Evolutionary conservation across 2,113 vertebrate genomes (phyloP).

Genomic region (Tichodroma muraria): DNA sequence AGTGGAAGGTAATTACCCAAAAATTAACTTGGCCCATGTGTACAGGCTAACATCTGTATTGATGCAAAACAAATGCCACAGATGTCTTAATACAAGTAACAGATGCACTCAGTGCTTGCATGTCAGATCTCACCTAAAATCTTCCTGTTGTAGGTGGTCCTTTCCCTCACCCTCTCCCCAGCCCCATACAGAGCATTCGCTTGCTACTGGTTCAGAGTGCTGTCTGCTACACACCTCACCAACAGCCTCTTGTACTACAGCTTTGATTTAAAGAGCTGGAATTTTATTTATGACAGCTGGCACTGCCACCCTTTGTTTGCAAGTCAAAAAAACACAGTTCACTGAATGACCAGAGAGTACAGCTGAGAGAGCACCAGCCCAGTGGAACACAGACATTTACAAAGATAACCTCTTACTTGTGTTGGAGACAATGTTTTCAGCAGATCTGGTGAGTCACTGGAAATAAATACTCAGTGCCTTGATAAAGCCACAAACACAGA

Average conservation of each 20-base stretch:
- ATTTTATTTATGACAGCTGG: background rate
- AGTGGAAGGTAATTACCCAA: slow-evolving; percentile 24
- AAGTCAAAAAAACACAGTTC: background rate
- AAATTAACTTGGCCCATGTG: background rate
- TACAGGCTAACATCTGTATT: slow-evolving; percentile 20
- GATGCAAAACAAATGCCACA: slow-evolving; percentile 28
- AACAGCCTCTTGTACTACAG: background rate
- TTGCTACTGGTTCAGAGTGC: background rate
- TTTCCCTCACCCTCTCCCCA: background rate
- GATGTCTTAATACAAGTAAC: slow-evolving; percentile 40
- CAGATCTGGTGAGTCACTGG: slow-evolving; percentile 39
- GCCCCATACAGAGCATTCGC: background rate
- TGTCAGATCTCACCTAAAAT: background rate
- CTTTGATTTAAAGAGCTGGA: background rate
- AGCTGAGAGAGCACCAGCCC: background rate
- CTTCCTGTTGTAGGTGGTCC: background rate
- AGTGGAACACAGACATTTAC: background rate
- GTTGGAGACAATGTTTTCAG: background rate
- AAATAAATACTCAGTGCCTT: background rate
- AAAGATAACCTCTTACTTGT: background rate
- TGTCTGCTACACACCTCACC: background rate
- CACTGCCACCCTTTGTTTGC: background rate
- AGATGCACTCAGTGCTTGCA: background rate
- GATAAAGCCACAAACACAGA: slow-evolving; percentile 2
- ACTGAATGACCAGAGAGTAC: background rate